phyloP scores from a whole-genome alignment of 2,797 vertebrate species.

The Neostethus bicornis region DNA sequence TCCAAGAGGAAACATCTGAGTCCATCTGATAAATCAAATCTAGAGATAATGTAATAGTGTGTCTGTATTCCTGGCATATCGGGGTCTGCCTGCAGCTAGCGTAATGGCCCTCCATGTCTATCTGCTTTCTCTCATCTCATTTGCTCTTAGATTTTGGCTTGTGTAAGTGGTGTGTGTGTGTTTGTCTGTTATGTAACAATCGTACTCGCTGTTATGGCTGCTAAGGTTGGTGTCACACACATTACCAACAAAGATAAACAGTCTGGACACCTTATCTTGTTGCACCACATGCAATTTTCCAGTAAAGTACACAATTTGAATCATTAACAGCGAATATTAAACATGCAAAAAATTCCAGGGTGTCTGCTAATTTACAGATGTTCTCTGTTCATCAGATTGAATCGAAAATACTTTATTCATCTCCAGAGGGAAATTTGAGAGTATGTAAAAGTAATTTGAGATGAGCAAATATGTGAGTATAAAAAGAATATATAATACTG shows the following conservation, averaged over 20 bases:
- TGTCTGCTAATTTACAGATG: conserved; percentile 13
- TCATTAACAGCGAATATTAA: conserved; percentile 43
- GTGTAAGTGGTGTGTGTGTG: conserved; percentile 26
- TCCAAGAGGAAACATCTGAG: conserved; percentile 68
- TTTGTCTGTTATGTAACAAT: conserved; percentile 44
- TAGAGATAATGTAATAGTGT: conserved; percentile 70
- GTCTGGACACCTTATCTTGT: conserved; percentile 18
- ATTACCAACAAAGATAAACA: conserved; percentile 29
- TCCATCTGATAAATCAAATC: conserved; percentile 74
- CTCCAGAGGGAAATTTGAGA: too few species aligned
- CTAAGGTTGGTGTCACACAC: conserved; percentile 54
- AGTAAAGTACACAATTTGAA: conserved; percentile 34
- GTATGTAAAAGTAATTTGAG: too few species aligned
- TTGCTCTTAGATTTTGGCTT: conserved; percentile 57
- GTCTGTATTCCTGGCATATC: conserved; percentile 75
- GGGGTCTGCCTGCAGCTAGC: conserved; percentile 64
- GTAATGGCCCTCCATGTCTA: conserved; percentile 68
- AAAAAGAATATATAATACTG: too few species aligned
- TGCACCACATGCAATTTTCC: conserved; percentile 10
- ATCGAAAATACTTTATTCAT: too few species aligned
- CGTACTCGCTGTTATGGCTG: conserved; percentile 19
- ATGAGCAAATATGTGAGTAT: too few species aligned
- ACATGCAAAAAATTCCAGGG: conserved; percentile 11
- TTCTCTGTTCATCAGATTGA: conserved; percentile 17
- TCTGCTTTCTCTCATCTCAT: conserved; percentile 74